Conservation (phyloP, 2,113 vertebrate species). For the Alces alces region DNA sequence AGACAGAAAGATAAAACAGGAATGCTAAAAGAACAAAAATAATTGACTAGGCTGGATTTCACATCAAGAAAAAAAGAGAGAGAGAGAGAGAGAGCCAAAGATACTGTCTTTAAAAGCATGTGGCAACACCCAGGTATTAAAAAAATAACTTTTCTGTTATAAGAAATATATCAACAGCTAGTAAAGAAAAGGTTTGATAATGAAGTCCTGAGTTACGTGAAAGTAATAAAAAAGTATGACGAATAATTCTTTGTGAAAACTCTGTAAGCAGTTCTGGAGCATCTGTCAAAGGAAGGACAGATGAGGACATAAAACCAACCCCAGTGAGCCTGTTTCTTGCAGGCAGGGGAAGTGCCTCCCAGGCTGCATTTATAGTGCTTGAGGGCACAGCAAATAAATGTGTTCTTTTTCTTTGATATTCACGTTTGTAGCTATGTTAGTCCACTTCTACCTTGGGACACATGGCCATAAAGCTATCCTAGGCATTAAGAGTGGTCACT, state of each 20-base stretch:
- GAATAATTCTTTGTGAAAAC: slow-evolving; percentile 41
- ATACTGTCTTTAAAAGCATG: background rate
- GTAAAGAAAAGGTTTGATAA: slow-evolving; percentile 1
- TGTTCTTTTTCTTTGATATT: slow-evolving; percentile 12
- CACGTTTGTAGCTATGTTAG: background rate
- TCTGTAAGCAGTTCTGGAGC: background rate
- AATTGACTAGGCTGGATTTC: background rate
- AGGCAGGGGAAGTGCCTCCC: background rate
- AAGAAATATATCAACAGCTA: background rate
- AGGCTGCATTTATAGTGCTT: background rate
- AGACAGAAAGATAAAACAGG: background rate
- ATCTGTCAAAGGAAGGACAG: background rate
- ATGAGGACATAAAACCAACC: background rate
- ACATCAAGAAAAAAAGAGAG: background rate
- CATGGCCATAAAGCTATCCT: background rate
- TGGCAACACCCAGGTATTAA: background rate
- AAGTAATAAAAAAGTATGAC: background rate
- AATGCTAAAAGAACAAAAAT: background rate
- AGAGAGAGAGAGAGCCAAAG: background rate
- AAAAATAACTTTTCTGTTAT: background rate
- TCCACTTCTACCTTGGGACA: background rate
- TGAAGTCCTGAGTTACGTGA: background rate
- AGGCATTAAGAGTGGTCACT: background rate
- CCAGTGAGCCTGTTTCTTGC: background rate
- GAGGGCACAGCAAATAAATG: background rate